A percentile compares a stretch with the other conserved stretches of the same genome.
Evolutionary conservation across 2,797 vertebrate species (phyloP).

Genomic region (Cyprinella venusta): DNA sequence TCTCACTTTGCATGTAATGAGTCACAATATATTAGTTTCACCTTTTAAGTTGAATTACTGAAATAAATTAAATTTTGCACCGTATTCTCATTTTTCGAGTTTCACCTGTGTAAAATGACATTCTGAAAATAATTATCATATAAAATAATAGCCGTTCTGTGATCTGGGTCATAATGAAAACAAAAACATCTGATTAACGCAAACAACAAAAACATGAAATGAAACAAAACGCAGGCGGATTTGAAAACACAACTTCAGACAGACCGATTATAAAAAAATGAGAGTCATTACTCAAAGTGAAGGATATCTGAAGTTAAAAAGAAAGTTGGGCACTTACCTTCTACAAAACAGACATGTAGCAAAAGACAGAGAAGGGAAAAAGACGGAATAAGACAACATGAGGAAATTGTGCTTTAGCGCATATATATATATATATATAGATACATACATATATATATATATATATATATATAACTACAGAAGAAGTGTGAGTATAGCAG

Average conservation of each 20-base stretch:
- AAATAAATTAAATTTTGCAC: no score
- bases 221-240: not conserved
- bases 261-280: not conserved
- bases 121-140: not conserved
- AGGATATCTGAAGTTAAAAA: constrained; percentile 30
- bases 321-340: constrained; percentile 88
- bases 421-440: not conserved
- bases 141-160: not conserved
- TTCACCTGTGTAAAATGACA: no score
- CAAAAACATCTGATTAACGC: not conserved
- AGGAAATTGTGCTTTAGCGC: constrained; percentile 33
- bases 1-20: no score
- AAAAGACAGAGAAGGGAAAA: constrained; percentile 81
- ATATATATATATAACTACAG: constrained; percentile 9
- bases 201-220: not conserved
- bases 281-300: not conserved
- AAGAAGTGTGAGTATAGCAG: constrained; percentile 11
- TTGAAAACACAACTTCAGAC: not conserved
- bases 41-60: no score
- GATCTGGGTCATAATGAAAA: not conserved
- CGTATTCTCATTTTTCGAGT: no score
- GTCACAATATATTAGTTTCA: no score
- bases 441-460: no score
- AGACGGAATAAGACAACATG: constrained; percentile 64
- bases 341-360: constrained; percentile 90